These are phyloP conservation scores for Megalops atlanticus DNA, from an alignment of 2,113 vertebrate species.

Conservation along the genomic window DNA sequence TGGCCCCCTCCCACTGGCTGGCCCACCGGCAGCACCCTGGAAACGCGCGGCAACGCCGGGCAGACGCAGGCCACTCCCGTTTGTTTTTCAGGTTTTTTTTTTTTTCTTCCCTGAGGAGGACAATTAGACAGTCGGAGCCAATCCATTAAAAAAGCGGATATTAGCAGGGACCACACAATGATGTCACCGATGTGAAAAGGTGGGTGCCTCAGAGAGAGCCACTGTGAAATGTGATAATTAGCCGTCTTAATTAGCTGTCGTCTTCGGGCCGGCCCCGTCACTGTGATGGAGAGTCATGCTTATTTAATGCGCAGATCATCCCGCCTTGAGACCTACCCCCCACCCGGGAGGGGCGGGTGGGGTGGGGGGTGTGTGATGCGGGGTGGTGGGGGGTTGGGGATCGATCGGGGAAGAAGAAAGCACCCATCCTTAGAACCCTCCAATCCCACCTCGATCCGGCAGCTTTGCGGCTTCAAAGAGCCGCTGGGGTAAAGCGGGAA, in stretches of 20 bases:
- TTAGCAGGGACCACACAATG: conserved; percentile 1
- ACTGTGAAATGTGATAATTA: conserved; percentile 64
- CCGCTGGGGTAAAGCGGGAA: background rate
- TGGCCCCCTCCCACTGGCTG: too few species aligned
- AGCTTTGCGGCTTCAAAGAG: conserved; percentile 1
- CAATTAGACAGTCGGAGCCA: background rate
- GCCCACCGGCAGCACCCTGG: background rate
- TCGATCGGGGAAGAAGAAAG: background rate
- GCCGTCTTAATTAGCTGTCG: conserved; percentile 68
- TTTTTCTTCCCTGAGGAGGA: background rate
- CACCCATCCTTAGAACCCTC: background rate
- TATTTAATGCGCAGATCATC: conserved; percentile 29
- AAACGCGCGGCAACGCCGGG: conserved; percentile 6
- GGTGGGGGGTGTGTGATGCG: too few species aligned
- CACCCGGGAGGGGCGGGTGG: background rate
- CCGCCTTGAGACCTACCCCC: conserved; percentile 13
- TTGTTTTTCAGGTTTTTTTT: too few species aligned
- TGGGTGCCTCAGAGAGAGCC: conserved; percentile 46
- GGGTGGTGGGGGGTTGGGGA: background rate
- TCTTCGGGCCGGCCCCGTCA: conserved; percentile 55
- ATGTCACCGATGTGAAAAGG: conserved; percentile 42
- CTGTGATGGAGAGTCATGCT: conserved; percentile 62
- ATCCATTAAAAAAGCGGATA: background rate
- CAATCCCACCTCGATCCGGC: background rate
- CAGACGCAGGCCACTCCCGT: conserved; percentile 14